Evolutionary conservation across 1,140 invertebrate genomes (phyloP).

Genomic region (Potamilus streckersoni): DNA sequence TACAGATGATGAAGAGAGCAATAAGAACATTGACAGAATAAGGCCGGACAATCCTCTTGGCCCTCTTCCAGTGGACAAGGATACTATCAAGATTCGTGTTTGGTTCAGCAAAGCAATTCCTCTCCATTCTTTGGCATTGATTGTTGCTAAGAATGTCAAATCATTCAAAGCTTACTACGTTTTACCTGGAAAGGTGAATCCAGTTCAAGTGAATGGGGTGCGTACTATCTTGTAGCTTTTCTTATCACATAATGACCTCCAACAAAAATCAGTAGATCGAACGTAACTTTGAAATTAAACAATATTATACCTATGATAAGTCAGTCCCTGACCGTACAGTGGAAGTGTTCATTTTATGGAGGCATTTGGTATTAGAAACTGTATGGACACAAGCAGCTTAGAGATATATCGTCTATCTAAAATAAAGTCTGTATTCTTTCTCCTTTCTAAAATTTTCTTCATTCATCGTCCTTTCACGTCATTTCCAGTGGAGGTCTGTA

Average conservation of each 20-base stretch:
- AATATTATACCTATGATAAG: no score
- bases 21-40: conserved; percentile 14
- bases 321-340: no score
- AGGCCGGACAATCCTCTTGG: conserved; percentile 1
- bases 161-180: conserved; percentile 4
- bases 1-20: background rate
- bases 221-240: no score
- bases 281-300: no score
- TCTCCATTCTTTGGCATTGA: conserved; percentile 1
- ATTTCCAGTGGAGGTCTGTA: no score
- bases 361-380: background rate
- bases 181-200: background rate
- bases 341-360: no score
- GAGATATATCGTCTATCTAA: background rate
- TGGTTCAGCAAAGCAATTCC: conserved; percentile 6
- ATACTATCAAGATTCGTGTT: background rate
- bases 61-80: conserved; percentile 5
- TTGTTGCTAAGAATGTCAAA: conserved; percentile 1
- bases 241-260: no score
- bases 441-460: no score
- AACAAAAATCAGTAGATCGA: no score
- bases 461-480: no score
- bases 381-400: background rate
- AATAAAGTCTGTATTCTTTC: background rate
- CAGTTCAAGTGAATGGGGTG: background rate